Base-by-base conservation (phyloP, 2,797 vertebrate species). In the Syncerus caffer region DNA sequence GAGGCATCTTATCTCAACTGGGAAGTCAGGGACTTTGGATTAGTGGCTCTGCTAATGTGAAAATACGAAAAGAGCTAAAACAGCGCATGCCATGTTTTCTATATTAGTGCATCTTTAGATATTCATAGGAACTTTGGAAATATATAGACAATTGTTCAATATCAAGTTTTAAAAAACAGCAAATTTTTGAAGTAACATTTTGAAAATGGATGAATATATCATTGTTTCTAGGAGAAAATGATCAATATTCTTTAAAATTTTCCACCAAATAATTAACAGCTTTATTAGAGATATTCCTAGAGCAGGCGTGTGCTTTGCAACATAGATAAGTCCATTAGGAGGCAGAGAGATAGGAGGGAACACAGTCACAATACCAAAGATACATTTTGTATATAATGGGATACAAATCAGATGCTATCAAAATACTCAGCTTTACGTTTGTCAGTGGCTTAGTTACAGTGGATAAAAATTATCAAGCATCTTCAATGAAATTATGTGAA, bases 201-300 rank as follows among this genome's bases (percentile, higher is more conserved):
- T 83, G 14, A 85, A 76, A 95, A 51, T 53, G 1, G 15, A 11
- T 71, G n/a, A 79, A 34, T 55, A n/a, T 55, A 74, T 96, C 25
- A 76, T 42, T 95, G 92, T 74, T 82, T 3, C 16, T 67, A 82
- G 58, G 57, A 93, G 6, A 94, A 97, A 85, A 96, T 90, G 71
- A 96, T 25, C n/a, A 86, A 17, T 92, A 47, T 78, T 58, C 55
- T 96, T 96, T 78, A 71, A 31, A 42, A 6, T 62, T 92, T 97
- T 78, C 51, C 93, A 95, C 45, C 53, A 95, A 94, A 93, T 93
- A 94, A 89, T 92, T 80, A 92, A 91, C 0, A 83, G 34, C 58
- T 98, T 97, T 96, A 97, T 95, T 95, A 83, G 31, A 78, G 80
- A 95, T 82, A 92, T 4, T 93, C 93, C 38, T 92, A 78, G 42